A percentile compares a stretch with the other conserved stretches of the same genome.
Conservation (phyloP, 2,113 vertebrate species). For the Pelecanoides urinatrix region DNA sequence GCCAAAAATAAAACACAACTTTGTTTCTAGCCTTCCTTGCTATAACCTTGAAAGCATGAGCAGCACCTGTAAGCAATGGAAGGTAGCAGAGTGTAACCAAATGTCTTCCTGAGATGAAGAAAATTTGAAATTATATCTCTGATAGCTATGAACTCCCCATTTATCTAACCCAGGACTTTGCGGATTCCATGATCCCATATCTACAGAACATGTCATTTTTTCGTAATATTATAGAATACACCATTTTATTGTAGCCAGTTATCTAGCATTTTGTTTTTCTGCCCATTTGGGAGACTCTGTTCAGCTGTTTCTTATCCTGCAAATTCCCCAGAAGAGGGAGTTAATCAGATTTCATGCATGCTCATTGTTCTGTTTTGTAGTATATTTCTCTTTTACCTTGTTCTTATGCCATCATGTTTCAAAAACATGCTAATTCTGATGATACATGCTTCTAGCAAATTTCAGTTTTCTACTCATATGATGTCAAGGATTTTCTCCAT, state of each 20-base stretch:
- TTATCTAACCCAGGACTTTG: neutral
- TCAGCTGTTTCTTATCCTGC: neutral
- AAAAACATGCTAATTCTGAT: neutral
- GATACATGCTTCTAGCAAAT: neutral
- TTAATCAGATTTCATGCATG: neutral
- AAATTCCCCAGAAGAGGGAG: neutral
- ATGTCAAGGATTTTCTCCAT: neutral
- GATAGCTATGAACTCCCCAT: neutral
- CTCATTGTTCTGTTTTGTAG: neutral
- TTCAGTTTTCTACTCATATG: neutral
- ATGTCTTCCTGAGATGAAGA: neutral
- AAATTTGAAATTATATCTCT: neutral
- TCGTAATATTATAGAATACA: neutral
- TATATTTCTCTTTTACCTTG: neutral
- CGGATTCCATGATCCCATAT: neutral
- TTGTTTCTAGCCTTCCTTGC: neutral
- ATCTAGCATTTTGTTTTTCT: neutral
- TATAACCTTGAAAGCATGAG: slow-evolving; percentile 27
- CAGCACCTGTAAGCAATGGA: neutral
- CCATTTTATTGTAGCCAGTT: neutral
- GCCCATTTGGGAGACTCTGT: neutral
- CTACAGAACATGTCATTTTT: neutral
- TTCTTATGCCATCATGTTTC: neutral
- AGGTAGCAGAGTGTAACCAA: slow-evolving; percentile 15
- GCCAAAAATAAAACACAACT: neutral